Base-by-base conservation (phyloP, 2,113 vertebrate genomes). In the Passer montanus region DNA sequence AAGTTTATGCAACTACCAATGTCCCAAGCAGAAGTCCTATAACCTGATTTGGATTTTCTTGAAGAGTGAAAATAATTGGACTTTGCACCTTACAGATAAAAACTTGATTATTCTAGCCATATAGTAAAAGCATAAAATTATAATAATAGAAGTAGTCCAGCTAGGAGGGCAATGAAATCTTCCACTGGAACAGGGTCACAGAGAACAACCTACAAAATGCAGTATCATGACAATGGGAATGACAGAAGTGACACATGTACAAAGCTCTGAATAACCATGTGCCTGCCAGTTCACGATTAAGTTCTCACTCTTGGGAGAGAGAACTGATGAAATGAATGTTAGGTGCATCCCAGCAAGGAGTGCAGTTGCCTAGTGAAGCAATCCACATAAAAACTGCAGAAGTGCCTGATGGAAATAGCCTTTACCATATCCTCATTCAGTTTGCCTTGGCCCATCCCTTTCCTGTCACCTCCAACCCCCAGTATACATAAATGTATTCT, bases 171-270 rank as follows among this genome's bases (percentile, higher is more conserved):
- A 2, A 43, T 76, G 31, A 68, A 50, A 37, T 68, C 37, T 52
- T 86, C 33, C 27, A 60, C 37, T 15, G 11, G 59, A 85, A 59
- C 8, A 73, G 68, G 30, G 35, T 44, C 44, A 37, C 37, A 70
- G 1, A 43, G 37, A 63, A 26, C 23, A 79, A 35, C 41, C 41
- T 60, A n/a, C 15, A 85, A 87, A 87, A 78, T 59, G 35, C 55
- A 87, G 27, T 16, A 9, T 78, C 13, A 15, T 52, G 33, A 55
- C 33, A 92, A 44, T 64, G 47, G 35, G 20, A 67, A 64, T 55
- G 17, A 39, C 62, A 43, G 56, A 68, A 63, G 11, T 12, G 9
- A 21, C 13, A 6, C 27, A 31, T 0, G 0, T 41, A 47, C 28
- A 64, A 26, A 35, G 27, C 35, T 86, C 73, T 90, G 62, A 73